A percentile compares a stretch with the other conserved stretches of the same genome.
Conservation (phyloP, 2,113 vertebrate genomes). For the Anthoscopus minutus region DNA sequence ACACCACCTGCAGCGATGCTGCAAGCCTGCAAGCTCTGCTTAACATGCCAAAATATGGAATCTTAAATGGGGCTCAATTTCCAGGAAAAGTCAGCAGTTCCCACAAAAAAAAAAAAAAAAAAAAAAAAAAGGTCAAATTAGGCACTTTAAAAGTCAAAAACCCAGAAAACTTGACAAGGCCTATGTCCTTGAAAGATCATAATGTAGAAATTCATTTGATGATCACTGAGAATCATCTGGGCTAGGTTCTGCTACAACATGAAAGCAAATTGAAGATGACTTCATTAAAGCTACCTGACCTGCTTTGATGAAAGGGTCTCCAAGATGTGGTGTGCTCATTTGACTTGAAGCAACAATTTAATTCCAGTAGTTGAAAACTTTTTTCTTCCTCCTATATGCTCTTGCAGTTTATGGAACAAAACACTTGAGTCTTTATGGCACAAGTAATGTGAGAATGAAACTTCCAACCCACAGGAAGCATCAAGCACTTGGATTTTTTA, state of each 20-base stretch:
- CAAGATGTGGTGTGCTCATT: background rate
- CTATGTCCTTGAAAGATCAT: background rate
- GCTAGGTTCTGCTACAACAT: background rate
- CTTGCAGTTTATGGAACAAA: background rate
- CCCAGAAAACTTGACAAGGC: background rate
- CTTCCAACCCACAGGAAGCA: background rate
- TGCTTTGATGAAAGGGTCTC: background rate
- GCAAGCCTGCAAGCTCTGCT: background rate
- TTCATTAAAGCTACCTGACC: constrained; percentile 17
- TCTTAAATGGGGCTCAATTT: background rate
- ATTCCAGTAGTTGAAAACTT: background rate
- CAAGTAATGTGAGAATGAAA: background rate
- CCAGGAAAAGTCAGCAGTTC: background rate
- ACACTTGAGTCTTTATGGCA: background rate
- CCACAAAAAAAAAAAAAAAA: background rate
- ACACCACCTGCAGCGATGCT: background rate
- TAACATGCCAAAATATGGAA: background rate
- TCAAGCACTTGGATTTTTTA: background rate
- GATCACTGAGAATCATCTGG: background rate
- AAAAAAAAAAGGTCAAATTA: background rate
- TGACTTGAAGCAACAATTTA: background rate
- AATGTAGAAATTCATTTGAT: background rate
- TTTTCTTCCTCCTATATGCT: background rate
- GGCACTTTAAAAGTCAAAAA: background rate
- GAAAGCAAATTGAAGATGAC: background rate